phyloP scores from a whole-genome alignment of 1,140 invertebrate genomes.

The Neodiprion pinetum region DNA sequence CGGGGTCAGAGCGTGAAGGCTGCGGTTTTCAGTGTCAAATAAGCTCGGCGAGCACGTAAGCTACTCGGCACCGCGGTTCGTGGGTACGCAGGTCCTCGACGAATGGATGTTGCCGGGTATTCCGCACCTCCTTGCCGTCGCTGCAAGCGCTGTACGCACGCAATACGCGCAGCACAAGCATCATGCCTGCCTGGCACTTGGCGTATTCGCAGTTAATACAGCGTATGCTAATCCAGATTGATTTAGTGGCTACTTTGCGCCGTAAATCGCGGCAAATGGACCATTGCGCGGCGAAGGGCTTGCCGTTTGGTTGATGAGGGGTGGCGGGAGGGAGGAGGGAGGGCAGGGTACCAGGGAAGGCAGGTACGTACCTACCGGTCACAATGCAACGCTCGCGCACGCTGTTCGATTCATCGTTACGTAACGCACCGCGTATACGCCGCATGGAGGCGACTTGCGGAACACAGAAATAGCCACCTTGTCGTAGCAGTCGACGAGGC shows the following conservation, averaged over 20 bases:
- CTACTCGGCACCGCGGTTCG: not conserved
- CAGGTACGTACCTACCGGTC: not conserved
- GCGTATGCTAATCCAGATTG: constrained; percentile 56
- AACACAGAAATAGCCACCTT: not conserved
- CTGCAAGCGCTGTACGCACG: too few relatives aligned
- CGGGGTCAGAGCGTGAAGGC: not conserved
- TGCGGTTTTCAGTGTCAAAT: too few relatives aligned
- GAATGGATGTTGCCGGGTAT: not conserved
- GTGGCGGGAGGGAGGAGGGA: too few relatives aligned
- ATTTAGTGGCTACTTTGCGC: constrained; percentile 46
- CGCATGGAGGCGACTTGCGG: not conserved
- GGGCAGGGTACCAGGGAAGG: not conserved
- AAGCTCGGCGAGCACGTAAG: too few relatives aligned
- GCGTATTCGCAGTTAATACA: constrained; percentile 51
- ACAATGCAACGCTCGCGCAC: not conserved
- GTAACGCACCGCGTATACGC: not conserved
- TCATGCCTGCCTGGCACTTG: not conserved
- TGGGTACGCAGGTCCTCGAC: not conserved
- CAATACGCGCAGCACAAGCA: not conserved
- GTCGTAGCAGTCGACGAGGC: not conserved
- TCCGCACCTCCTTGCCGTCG: too few relatives aligned
- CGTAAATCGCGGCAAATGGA: constrained; percentile 47
- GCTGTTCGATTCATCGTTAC: constrained; percentile 4
- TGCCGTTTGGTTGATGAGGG: not conserved
- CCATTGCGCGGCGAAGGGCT: constrained; percentile 35